Evolutionary conservation across 2,888 invertebrate genomes (phyloP).

Genomic region (Chouioia cunea): DNA sequence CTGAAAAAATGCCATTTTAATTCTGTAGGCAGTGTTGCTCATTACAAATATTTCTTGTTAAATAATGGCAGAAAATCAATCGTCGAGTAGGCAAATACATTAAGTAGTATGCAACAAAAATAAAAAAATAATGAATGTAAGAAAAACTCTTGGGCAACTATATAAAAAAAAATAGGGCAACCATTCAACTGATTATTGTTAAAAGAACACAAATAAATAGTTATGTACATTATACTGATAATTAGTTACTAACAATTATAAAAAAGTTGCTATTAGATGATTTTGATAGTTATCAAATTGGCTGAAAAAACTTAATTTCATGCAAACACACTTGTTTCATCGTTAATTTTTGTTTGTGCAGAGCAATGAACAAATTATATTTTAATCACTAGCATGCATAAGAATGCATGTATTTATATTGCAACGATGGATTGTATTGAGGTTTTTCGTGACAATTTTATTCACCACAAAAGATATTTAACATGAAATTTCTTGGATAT

Average conservation of each 20-base stretch:
- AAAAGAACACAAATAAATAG: constrained; percentile 26
- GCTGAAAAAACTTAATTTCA: constrained; percentile 45
- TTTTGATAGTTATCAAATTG: constrained; percentile 60
- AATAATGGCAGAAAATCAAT: constrained; percentile 39
- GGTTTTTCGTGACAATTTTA: constrained; percentile 25
- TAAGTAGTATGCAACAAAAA: constrained; percentile 24
- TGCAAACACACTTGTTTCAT: constrained; percentile 22
- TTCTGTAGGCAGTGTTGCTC: constrained; percentile 59
- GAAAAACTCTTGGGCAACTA: constrained; percentile 24
- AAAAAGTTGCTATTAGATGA: constrained; percentile 56
- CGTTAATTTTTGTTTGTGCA: no score
- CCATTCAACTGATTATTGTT: constrained; percentile 17
- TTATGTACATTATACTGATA: neutral
- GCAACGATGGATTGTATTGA: constrained; percentile 13
- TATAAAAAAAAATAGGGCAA: no score
- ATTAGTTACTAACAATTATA: constrained; percentile 35
- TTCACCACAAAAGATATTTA: constrained; percentile 29
- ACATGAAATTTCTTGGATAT: constrained; percentile 22
- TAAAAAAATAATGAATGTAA: neutral
- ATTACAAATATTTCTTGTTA: constrained; percentile 48
- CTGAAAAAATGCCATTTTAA: constrained; percentile 54
- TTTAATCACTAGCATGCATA: neutral
- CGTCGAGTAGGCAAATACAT: constrained; percentile 46
- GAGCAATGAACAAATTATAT: no score
- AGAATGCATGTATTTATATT: constrained; percentile 8